Conservation (phyloP, 2,888 invertebrate species). For the Campopleginae sp. region DNA sequence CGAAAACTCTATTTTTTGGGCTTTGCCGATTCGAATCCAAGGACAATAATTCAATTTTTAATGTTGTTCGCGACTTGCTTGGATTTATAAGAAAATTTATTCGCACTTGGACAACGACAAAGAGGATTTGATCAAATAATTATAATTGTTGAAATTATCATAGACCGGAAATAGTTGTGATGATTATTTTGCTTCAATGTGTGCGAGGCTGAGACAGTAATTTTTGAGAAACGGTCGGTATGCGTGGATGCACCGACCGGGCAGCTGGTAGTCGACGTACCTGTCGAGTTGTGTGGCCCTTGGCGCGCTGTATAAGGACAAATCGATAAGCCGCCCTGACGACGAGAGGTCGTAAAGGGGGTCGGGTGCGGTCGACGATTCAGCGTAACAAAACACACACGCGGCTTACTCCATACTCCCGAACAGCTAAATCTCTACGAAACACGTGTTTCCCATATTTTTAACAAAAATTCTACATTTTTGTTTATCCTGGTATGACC, state of each 20-base stretch:
- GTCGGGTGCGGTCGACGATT: conserved; percentile 70
- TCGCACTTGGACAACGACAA: background rate
- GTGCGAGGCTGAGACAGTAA: conserved; percentile 17
- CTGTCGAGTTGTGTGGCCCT: conserved; percentile 65
- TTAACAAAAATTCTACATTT: background rate
- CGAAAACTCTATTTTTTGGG: background rate
- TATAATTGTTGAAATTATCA: background rate
- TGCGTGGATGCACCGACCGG: conserved; percentile 56
- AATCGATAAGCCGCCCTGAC: conserved; percentile 67
- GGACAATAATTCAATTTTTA: conserved; percentile 2
- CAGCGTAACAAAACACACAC: conserved; percentile 63
- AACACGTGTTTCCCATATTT: conserved; percentile 15
- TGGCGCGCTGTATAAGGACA: conserved; percentile 65
- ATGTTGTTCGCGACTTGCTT: background rate
- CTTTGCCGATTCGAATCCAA: conserved; percentile 1
- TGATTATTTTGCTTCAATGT: conserved; percentile 14
- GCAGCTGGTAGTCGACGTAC: conserved; percentile 56
- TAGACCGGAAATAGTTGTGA: background rate
- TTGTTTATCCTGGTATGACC: background rate
- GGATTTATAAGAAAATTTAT: background rate
- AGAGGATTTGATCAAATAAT: background rate
- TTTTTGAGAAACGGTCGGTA: conserved; percentile 51
- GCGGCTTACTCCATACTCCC: conserved; percentile 45
- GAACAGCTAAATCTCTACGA: background rate
- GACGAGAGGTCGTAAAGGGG: conserved; percentile 63